A percentile compares a stretch with the other conserved stretches of the same genome.
phyloP scores from a whole-genome alignment of 35 echinoderm and acorn worm genomes.

The Ptychodera flava region DNA sequence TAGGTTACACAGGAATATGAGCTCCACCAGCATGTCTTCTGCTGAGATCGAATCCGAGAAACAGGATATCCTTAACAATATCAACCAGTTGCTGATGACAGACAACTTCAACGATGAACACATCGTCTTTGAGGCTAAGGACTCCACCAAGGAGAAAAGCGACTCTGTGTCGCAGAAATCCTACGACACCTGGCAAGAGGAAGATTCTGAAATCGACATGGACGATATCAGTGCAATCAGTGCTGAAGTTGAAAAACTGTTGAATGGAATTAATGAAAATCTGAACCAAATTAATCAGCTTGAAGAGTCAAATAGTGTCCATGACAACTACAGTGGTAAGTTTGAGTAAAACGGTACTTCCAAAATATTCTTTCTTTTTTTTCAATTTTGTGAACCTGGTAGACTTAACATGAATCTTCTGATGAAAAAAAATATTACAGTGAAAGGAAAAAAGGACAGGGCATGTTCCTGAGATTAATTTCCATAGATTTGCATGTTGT shows the following conservation, averaged over 20 bases:
- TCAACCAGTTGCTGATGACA: constrained; percentile 54
- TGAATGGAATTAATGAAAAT: constrained; percentile 93
- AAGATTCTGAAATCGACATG: neutral
- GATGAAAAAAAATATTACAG: too few relatives aligned
- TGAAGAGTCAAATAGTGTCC: neutral
- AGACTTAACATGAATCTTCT: too few relatives aligned
- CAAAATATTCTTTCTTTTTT: too few relatives aligned
- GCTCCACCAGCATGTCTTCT: neutral
- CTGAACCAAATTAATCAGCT: constrained; percentile 67
- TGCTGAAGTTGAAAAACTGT: constrained; percentile 69
- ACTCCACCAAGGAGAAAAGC: neutral
- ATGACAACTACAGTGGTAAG: neutral
- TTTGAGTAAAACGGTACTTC: too few relatives aligned
- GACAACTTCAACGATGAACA: constrained; percentile 20
- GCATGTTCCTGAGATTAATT: too few relatives aligned
- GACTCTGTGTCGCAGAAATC: neutral
- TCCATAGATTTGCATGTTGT: too few relatives aligned
- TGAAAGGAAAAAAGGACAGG: too few relatives aligned
- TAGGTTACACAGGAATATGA: neutral
- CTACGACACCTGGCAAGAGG: neutral
- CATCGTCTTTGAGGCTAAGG: neutral
- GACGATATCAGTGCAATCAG: constrained; percentile 45
- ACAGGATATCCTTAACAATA: constrained; percentile 78
- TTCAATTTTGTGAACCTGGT: too few relatives aligned
- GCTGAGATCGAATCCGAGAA: constrained; percentile 53